Evolutionary conservation across 2,113 vertebrate genomes (phyloP).

Genomic region (Merops nubicus): DNA sequence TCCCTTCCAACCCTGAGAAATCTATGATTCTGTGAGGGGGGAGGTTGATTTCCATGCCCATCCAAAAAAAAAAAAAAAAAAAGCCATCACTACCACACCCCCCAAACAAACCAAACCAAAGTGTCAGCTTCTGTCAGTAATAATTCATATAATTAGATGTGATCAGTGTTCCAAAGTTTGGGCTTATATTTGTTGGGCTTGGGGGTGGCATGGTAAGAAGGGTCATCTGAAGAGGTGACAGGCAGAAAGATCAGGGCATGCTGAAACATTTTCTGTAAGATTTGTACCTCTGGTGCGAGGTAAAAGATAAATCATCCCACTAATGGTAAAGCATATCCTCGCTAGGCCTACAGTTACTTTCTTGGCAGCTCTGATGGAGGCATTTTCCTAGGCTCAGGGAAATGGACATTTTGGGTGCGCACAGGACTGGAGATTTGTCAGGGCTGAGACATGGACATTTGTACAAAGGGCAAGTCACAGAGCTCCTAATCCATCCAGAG

Average conservation of each 20-base stretch:
- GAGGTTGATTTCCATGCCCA: not conserved
- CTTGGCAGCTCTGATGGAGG: not conserved
- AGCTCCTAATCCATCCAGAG: not conserved
- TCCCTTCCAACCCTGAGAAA: too few relatives aligned
- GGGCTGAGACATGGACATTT: not conserved
- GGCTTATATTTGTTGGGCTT: not conserved
- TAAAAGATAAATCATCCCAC: not conserved
- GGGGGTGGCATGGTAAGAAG: not conserved
- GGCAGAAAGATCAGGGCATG: not conserved
- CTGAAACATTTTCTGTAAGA: not conserved
- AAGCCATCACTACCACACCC: not conserved
- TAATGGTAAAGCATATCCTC: not conserved
- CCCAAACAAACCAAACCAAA: not conserved
- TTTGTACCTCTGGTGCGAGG: not conserved
- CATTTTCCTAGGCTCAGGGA: not conserved
- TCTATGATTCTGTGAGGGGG: not conserved
- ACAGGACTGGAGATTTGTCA: not conserved
- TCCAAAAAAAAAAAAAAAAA: not conserved
- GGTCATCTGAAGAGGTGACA: not conserved
- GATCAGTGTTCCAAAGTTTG: not conserved
- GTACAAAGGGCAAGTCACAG: not conserved
- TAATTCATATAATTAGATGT: not conserved
- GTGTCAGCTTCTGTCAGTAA: not conserved
- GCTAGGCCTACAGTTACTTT: not conserved
- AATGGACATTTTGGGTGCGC: rapidly evolving